Percentiles rank a stretch among this genome's conserved stretches.
These are phyloP conservation scores for Corythaixoides concolor DNA, from an alignment of 2,113 vertebrate species.

Conservation along the genomic window DNA sequence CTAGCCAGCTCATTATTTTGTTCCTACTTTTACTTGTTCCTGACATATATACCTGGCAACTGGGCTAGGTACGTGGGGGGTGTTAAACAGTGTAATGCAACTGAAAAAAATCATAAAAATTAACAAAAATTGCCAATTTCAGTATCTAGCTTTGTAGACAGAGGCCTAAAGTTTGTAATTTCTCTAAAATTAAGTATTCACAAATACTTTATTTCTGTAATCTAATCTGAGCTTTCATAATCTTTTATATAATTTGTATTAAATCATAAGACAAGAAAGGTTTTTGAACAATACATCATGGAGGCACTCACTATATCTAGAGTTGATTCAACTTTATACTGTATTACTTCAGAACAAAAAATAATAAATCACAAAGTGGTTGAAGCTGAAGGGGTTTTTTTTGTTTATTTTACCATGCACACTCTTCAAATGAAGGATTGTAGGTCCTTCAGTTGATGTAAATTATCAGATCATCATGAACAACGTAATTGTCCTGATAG, in stretches of 20 bases:
- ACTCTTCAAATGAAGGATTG: not conserved
- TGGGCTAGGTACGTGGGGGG: not conserved
- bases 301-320: not conserved
- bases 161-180: not conserved
- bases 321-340: not conserved
- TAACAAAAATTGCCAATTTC: not conserved
- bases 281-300: not conserved
- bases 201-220: not conserved
- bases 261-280: not conserved
- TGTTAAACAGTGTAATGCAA: not conserved
- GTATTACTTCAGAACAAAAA: not conserved
- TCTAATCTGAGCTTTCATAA: not conserved
- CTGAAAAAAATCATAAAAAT: not conserved
- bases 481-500: not conserved
- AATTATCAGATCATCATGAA: not conserved
- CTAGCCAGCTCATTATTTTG: not conserved
- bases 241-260: not conserved
- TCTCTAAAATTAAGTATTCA: not conserved
- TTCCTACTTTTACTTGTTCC: not conserved
- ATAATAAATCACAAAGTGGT: not conserved
- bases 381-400: not conserved
- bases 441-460: not conserved
- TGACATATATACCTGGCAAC: not conserved
- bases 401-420: not conserved
- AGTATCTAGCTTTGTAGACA: not conserved